Evolutionary conservation across 1,140 invertebrate species (phyloP).

Genomic region (Apocrypta bakeri): DNA sequence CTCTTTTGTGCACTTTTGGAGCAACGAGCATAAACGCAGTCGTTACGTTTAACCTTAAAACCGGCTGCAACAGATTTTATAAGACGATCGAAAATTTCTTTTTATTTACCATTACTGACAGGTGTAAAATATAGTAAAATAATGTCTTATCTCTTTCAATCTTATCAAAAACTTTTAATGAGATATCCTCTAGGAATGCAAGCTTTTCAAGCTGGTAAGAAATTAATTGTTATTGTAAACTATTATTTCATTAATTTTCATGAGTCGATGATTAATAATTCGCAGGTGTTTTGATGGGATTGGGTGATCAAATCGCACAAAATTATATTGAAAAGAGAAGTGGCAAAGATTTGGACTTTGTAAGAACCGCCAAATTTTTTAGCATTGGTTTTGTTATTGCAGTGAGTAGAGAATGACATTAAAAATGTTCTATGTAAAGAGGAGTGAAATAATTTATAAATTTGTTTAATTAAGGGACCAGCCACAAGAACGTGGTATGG

Average conservation of each 20-base stretch:
- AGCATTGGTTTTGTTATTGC: constrained; percentile 73
- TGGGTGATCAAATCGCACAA: constrained; percentile 78
- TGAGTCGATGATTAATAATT: not conserved
- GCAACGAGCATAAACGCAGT: not conserved
- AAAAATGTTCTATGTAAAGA: not conserved
- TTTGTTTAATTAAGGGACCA: constrained; percentile 78
- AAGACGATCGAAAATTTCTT: constrained; percentile 1
- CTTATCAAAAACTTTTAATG: constrained; percentile 60
- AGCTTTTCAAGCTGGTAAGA: constrained; percentile 68
- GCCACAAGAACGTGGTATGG: constrained; percentile 82
- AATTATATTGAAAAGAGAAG: constrained; percentile 74
- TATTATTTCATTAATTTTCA: not conserved
- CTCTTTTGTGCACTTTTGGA: not conserved
- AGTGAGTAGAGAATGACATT: constrained; percentile 64
- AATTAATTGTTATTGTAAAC: constrained; percentile 20
- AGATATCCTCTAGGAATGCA: constrained; percentile 66
- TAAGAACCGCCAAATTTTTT: constrained; percentile 72
- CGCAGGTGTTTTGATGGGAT: constrained; percentile 76
- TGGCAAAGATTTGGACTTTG: constrained; percentile 69
- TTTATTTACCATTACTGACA: not conserved
- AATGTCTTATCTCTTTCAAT: constrained; percentile 34
- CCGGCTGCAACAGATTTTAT: not conserved
- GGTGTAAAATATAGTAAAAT: not conserved
- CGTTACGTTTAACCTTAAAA: constrained; percentile 29
- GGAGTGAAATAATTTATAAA: constrained; percentile 24